A percentile compares a stretch with the other conserved stretches of the same genome.
Evolutionary conservation across 1,140 invertebrate species (phyloP).

Genomic region (Drosophila ficusphila): DNA sequence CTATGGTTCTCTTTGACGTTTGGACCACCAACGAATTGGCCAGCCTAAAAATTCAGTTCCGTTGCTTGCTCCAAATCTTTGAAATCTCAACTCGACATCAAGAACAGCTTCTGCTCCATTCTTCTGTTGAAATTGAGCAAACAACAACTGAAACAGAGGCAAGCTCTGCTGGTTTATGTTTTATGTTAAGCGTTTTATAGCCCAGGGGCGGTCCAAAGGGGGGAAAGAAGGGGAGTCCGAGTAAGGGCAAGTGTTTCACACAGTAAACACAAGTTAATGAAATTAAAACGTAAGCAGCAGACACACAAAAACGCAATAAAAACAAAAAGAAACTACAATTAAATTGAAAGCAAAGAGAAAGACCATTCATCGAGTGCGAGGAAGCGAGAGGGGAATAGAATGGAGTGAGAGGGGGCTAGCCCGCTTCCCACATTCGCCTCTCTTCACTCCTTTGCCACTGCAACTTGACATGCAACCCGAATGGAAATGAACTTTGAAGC

Average conservation of each 20-base stretch:
- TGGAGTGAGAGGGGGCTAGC: slow-evolving; percentile 19
- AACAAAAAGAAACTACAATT: slow-evolving; percentile 82
- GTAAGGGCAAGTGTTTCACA: slow-evolving; percentile 73
- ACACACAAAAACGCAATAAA: slow-evolving; percentile 72
- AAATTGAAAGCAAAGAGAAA: slow-evolving; percentile 73
- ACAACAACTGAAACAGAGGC: slow-evolving; percentile 29
- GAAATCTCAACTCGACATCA: slow-evolving; percentile 65
- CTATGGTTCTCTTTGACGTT: slow-evolving; percentile 8
- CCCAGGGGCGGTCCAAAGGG: slow-evolving; percentile 4
- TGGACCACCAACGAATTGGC: slow-evolving; percentile 46
- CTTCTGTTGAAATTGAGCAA: slow-evolving; percentile 60
- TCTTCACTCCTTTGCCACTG: not conserved
- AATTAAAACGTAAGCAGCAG: slow-evolving; percentile 79
- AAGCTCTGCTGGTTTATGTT: slow-evolving; percentile 54
- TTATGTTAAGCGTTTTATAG: slow-evolving; percentile 66
- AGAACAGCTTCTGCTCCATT: slow-evolving; percentile 46
- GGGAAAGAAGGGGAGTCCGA: not conserved
- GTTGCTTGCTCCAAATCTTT: slow-evolving; percentile 57
- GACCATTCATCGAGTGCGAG: slow-evolving; percentile 10
- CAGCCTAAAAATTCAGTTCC: slow-evolving; percentile 34
- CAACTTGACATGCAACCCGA: slow-evolving; percentile 70
- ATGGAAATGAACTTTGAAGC: slow-evolving; percentile 76
- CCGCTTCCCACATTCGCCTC: slow-evolving; percentile 21
- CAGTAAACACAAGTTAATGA: slow-evolving; percentile 80
- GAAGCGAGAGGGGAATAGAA: not conserved